Conservation (phyloP, 2,888 invertebrate genomes). For the Chloroclystis v-ata region DNA sequence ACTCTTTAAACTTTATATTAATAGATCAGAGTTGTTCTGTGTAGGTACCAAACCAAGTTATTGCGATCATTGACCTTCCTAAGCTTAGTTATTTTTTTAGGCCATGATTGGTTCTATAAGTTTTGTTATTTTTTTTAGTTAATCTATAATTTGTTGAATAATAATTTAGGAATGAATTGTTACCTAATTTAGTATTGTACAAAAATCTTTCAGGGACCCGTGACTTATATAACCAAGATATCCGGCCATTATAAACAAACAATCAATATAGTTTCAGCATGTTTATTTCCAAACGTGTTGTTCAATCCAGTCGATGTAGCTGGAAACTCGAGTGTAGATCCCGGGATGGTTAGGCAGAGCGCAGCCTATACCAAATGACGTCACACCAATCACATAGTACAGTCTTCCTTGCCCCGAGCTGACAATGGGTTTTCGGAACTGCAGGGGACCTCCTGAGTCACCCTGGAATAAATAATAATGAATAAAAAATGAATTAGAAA, state of each 20-base stretch:
- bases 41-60: too few relatives aligned
- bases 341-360: constrained; percentile 46
- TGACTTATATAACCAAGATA: too few relatives aligned
- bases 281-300: constrained; percentile 46
- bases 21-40: too few relatives aligned
- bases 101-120: too few relatives aligned
- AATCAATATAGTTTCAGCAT: not conserved
- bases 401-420: constrained; percentile 34
- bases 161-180: too few relatives aligned
- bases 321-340: constrained; percentile 53
- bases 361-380: constrained; percentile 56
- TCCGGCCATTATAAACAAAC: not conserved
- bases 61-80: too few relatives aligned
- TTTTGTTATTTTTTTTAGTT: too few relatives aligned
- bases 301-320: constrained; percentile 60
- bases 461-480: constrained; percentile 62
- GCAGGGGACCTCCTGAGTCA: constrained; percentile 85
- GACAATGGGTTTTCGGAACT: constrained; percentile 48
- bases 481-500: not conserved
- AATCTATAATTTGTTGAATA: too few relatives aligned
- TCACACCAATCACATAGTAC: constrained; percentile 54
- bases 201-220: too few relatives aligned
- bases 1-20: too few relatives aligned
- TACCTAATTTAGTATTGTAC: too few relatives aligned
- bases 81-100: too few relatives aligned